Evolutionary conservation across 37 sponge, comb jelly and placozoan genomes (phyloP), one percentile per base, ranked within the genome.

Genomic region (Cliona cf. orientalis): DNA sequence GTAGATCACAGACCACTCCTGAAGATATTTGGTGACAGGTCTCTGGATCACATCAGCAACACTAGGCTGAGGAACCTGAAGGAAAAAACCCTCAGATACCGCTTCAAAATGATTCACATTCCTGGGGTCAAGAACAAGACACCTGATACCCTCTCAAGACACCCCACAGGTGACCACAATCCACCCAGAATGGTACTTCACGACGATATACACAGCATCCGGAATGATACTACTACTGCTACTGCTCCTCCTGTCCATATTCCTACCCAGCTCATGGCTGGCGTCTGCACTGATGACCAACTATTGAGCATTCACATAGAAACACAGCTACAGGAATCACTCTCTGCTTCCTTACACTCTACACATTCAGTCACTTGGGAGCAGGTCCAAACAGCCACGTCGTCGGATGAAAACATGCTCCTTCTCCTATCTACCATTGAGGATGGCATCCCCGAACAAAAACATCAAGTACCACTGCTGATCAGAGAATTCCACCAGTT

Each of bases 401-500:
- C 65, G 22, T 44, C 53, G 1, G 66, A 83, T 22, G 74, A 37
- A 22, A 49, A 46, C 49, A 83, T 83, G 66, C 26, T 34, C 40
- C 46, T 45, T 33, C 62, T 83, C 21, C 19, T 73, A 25, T 74
- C 74, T 21, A 64, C 55, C 75, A 74, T 83, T 44, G 75, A 83
- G 36, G 83, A 83, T 12, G 83, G 83, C 64, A 36, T 83, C 29
- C 83, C 74, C 22, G 74, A 83, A 36, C 21, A 55, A 3, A 60
- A 37, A 72, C 72, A 45, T 64, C 72, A 63, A 31, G 49, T 65
- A 17, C 83, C 83, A 65, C 64, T 46, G 5, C 21, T 35, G 0
- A 58, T 83, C 43, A 62, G 66, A 65, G 74, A 72, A 43, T 83
- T 65, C 66, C 75, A 74, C 56, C 83, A 72, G 46, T 73, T 83